phyloP scores from a whole-genome alignment of 1,140 invertebrate genomes.

The Drosophila jambulina region DNA sequence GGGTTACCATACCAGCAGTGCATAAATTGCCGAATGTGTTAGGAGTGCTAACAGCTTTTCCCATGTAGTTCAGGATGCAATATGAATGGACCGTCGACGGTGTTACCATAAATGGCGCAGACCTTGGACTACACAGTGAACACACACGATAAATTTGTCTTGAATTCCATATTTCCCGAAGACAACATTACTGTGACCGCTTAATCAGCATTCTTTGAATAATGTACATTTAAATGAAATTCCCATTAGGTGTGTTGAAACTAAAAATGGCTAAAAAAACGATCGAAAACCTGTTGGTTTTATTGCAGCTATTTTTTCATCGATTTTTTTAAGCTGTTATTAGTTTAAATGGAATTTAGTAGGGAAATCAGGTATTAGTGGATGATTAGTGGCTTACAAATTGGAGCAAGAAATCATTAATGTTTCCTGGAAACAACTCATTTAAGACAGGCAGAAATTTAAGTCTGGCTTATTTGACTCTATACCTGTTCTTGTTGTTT shows the following conservation, averaged over 20 bases:
- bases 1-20: slow-evolving; percentile 30
- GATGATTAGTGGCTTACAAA: not conserved
- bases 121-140: slow-evolving; percentile 32
- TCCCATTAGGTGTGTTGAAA: not conserved
- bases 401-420: not conserved
- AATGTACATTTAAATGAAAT: slow-evolving; percentile 16
- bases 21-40: slow-evolving; percentile 39
- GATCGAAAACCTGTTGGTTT: slow-evolving; percentile 1
- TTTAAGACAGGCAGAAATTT: not conserved
- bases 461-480: not conserved
- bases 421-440: not conserved
- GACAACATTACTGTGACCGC: not conserved
- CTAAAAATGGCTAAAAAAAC: not conserved
- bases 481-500: not conserved
- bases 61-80: slow-evolving; percentile 40
- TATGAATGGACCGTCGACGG: slow-evolving; percentile 14
- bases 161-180: slow-evolving; percentile 18
- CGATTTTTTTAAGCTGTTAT: not conserved
- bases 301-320: not conserved
- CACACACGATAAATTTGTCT: slow-evolving; percentile 20
- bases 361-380: not conserved
- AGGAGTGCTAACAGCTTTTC: slow-evolving; percentile 45
- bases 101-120: slow-evolving; percentile 15
- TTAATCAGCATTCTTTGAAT: slow-evolving; percentile 18
- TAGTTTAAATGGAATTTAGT: slow-evolving; percentile 3